Evolutionary conservation across 2,888 invertebrate species (phyloP).

Genomic region (Trilocha varians): DNA sequence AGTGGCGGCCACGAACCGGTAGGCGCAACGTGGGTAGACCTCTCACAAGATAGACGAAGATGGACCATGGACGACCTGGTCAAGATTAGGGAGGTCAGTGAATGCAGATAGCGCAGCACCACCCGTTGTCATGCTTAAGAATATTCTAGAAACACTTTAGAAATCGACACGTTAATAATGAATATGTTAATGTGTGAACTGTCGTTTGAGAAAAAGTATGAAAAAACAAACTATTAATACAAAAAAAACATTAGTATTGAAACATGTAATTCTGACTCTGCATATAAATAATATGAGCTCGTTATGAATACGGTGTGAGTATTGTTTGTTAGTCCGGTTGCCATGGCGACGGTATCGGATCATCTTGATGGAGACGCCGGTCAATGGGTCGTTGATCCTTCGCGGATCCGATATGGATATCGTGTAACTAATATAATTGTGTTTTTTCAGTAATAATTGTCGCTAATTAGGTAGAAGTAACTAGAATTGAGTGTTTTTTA

Average conservation of each 20-base stretch:
- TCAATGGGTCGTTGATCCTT: conserved; percentile 52
- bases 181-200: not conserved
- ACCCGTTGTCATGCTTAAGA: not conserved
- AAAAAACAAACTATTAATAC: too few relatives aligned
- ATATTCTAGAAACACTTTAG: too few relatives aligned
- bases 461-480: too few relatives aligned
- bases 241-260: not conserved
- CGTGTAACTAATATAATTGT: not conserved
- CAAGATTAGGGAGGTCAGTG: too few relatives aligned
- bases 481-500: too few relatives aligned
- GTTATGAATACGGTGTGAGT: not conserved
- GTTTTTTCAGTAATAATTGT: too few relatives aligned
- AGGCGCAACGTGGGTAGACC: too few relatives aligned
- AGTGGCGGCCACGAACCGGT: too few relatives aligned
- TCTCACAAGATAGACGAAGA: too few relatives aligned
- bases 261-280: not conserved
- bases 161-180: not conserved
- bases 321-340: conserved; percentile 43
- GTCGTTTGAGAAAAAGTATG: too few relatives aligned
- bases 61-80: too few relatives aligned
- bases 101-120: too few relatives aligned
- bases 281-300: not conserved
- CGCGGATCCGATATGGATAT: conserved; percentile 15
- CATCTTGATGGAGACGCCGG: conserved; percentile 48
- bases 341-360: conserved; percentile 53